Base-by-base conservation (phyloP, 2,888 invertebrate species). In the Pedicia rivosa region DNA sequence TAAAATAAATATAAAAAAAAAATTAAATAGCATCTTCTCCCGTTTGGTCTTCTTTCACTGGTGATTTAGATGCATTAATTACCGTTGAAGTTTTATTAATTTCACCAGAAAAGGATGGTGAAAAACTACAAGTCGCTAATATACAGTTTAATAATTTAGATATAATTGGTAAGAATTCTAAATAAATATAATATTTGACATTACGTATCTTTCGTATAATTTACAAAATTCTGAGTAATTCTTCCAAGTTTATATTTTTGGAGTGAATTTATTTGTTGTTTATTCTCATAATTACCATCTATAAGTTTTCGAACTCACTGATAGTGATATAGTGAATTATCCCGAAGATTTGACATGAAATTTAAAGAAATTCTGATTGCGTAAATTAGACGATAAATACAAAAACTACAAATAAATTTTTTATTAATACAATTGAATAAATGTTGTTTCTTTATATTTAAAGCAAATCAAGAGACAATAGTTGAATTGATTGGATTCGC, bases 391-490 rank as follows among this genome's bases (percentile, higher is more conserved):
- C n/a, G n/a, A n/a, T n/a, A n/a, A n/a, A n/a, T 26, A 26, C 26
- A 10, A 7, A 19, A n/a, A 25, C 13, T 27, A 19, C 9, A 24
- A 30, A 20, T 9, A 20, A 12, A 27, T n/a, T 26, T 25, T 31
- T 41, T 30, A 17, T 36, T 4, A 36, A 36, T 24, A 8, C 9
- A 33, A 14, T 28, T 17, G 5, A 8, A 10, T 15, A 19, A 20
- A 14, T 10, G 24, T 15, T 15, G 9, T 8, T 8, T 34, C 34
- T 32, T 38, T 30, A 20, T 30, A 26, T 35, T 43, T 50, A 10
- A 55, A 84, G 88, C 91, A 0, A 94, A 94, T 62, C 92, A 92
- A 57, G 91, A 91, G 59, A 94, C 94, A 0, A 81, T 94, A 44
- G 84, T 92, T 8, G 94, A 95, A 57, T 61, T 95, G 40, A 71